Base-by-base conservation (phyloP, 2,113 vertebrate genomes). In the Nothocercus nigrocapillus region DNA sequence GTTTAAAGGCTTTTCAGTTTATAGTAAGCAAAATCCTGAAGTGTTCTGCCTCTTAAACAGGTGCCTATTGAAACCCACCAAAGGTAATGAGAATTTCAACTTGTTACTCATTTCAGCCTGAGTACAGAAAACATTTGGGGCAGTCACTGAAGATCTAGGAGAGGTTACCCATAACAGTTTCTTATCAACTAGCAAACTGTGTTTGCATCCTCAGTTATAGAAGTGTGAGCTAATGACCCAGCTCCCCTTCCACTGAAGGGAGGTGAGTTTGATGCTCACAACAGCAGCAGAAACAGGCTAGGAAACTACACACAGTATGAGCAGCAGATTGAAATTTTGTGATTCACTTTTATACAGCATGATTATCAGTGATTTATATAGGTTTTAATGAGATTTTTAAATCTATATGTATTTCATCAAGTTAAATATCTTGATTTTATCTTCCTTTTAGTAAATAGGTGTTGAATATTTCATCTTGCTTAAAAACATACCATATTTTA, bases 11-110 rank as follows among this genome's bases (percentile, higher is more conserved):
- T n/a, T n/a, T n/a, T n/a, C n/a, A n/a, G n/a, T n/a, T n/a, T 44
- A 28, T 58, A 85, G 78, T 51, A 93, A 94, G 66, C 51, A 82
- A 94, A 92, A 84, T 10, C 62, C 49, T 83, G 74, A 82, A 89
- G 89, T 82, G 30, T 49, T 79, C 75, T 16, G 75, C 78, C 87
- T 74, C 80, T 82, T 95, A 88, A 96, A 27, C 18, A 36, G 36
- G 36, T 36, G 36, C 36, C 36, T 36, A 36, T 36, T 36, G 36
- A 36, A 36, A 36, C 36, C 36, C 66, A 79, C 69, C 5, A 3
- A 32, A 69, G 59, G 63, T 69, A 89, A 90, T 19, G 28, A 45
- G 69, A 73, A 74, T 38, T 92, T 90, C 58, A 75, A 24, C 81
- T 86, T 59, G 76, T 62, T 90, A 51, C 77, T 91, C 22, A 7